Evolutionary conservation across 1,140 invertebrate species (phyloP).

Genomic region (Condylostylus longicornis): DNA sequence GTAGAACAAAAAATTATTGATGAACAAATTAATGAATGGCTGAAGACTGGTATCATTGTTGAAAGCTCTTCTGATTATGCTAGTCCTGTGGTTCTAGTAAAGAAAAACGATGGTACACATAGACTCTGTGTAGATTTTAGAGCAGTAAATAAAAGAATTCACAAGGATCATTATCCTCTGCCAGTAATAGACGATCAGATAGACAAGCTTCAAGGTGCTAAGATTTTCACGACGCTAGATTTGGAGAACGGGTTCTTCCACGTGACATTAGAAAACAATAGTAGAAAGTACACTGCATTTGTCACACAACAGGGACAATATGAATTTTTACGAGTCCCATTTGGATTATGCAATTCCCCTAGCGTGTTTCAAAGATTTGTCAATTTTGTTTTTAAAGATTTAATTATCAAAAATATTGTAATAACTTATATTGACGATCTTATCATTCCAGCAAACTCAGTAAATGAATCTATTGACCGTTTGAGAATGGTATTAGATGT

Average conservation of each 20-base stretch:
- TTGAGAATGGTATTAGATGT: not conserved
- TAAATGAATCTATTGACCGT: conserved; percentile 6
- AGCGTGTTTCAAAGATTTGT: conserved; percentile 21
- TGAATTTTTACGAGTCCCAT: conserved; percentile 35
- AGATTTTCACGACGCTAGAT: conserved; percentile 29
- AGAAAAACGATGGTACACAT: conserved; percentile 13
- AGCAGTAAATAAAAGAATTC: conserved; percentile 15
- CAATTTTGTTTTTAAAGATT: conserved; percentile 6
- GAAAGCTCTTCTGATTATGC: conserved; percentile 13
- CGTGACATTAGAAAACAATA: conserved; percentile 15
- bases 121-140: conserved; percentile 15
- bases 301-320: conserved; percentile 31
- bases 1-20: conserved; percentile 17
- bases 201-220: conserved; percentile 8
- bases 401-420: conserved; percentile 2
- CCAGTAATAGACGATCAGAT: conserved; percentile 22
- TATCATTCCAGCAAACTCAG: conserved; percentile 10
- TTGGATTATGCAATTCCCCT: conserved; percentile 21
- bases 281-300: conserved; percentile 22
- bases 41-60: conserved; percentile 17
- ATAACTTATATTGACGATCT: conserved; percentile 9
- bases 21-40: conserved; percentile 20
- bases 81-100: conserved; percentile 17
- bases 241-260: conserved; percentile 26
- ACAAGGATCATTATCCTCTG: conserved; percentile 15